Percentiles rank a stretch among this genome's conserved stretches.
These are phyloP conservation scores for Harpagifer antarcticus DNA, from an alignment of 2,797 vertebrate genomes.

Conservation along the genomic window DNA sequence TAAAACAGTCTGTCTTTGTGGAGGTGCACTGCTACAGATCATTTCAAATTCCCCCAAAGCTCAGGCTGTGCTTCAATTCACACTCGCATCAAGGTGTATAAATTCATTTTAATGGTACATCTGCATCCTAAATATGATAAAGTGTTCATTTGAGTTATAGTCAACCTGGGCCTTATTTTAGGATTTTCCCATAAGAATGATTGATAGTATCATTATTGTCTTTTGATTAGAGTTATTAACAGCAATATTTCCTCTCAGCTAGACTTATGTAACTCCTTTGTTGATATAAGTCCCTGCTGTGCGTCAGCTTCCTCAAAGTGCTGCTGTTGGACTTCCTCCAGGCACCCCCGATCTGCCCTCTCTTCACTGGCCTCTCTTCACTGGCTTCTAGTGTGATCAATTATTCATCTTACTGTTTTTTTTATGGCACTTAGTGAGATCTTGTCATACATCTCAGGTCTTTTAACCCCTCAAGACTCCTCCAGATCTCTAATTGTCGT, in stretches of 20 bases:
- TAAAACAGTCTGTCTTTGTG: slow-evolving; percentile 59
- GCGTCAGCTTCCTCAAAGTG: background rate
- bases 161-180: slow-evolving; percentile 31
- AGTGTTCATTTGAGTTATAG: slow-evolving; percentile 10
- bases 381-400: background rate
- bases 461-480: background rate
- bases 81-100: background rate
- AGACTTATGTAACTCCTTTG: background rate
- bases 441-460: background rate
- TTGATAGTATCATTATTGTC: slow-evolving; percentile 37
- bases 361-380: background rate
- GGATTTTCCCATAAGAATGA: slow-evolving; percentile 12
- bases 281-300: slow-evolving; percentile 12
- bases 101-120: slow-evolving; percentile 27
- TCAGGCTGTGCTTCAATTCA: slow-evolving; percentile 18
- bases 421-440: slow-evolving; percentile 7
- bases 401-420: background rate
- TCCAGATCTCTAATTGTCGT: background rate
- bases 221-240: slow-evolving; percentile 37
- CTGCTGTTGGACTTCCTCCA: background rate
- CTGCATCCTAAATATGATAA: slow-evolving; percentile 17
- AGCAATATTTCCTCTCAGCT: slow-evolving; percentile 34
- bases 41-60: slow-evolving; percentile 29
- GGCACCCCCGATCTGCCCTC: background rate
- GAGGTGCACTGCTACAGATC: slow-evolving; percentile 44